Percentiles rank a stretch among this genome's conserved stretches.
These are phyloP conservation scores for Zygothrica quintamaculata DNA, from an alignment of 2,888 invertebrate genomes.

Conservation along the genomic window DNA sequence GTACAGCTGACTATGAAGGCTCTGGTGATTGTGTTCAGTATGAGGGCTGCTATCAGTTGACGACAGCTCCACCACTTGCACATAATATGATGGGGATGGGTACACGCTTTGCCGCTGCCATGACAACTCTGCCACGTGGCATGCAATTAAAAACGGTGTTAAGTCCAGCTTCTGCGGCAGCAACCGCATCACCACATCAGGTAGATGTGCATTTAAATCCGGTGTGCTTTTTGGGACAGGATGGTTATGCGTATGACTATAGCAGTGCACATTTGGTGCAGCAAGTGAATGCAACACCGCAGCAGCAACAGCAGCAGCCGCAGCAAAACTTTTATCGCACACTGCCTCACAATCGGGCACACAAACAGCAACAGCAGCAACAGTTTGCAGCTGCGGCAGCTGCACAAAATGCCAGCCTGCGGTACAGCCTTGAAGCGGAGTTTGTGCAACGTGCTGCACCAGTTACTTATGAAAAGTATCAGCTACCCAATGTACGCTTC, in stretches of 20 bases:
- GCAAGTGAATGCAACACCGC: constrained; percentile 57
- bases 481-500: constrained; percentile 87
- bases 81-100: constrained; percentile 57
- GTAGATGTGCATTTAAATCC: constrained; percentile 91
- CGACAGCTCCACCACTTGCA: constrained; percentile 81
- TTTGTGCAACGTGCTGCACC: constrained; percentile 86
- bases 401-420: constrained; percentile 86
- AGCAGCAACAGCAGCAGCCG: constrained; percentile 61
- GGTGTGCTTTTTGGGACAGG: constrained; percentile 90
- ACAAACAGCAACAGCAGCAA: constrained; percentile 78
- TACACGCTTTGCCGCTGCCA: constrained; percentile 85
- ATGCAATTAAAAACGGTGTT: constrained; percentile 85
- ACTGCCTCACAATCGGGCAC: constrained; percentile 89
- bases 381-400: constrained; percentile 76
- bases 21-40: constrained; percentile 82
- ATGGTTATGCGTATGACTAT: constrained; percentile 88
- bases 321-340: constrained; percentile 88
- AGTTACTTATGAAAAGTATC: constrained; percentile 85
- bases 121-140: constrained; percentile 85
- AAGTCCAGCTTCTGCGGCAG: constrained; percentile 46
- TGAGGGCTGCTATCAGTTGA: constrained; percentile 84
- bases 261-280: constrained; percentile 83
- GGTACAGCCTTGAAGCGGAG: constrained; percentile 88
- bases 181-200: constrained; percentile 86
- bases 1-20: constrained; percentile 81